Evolutionary conservation across 1,140 invertebrate species (phyloP).

Genomic region (Sitobion miscanthi): DNA sequence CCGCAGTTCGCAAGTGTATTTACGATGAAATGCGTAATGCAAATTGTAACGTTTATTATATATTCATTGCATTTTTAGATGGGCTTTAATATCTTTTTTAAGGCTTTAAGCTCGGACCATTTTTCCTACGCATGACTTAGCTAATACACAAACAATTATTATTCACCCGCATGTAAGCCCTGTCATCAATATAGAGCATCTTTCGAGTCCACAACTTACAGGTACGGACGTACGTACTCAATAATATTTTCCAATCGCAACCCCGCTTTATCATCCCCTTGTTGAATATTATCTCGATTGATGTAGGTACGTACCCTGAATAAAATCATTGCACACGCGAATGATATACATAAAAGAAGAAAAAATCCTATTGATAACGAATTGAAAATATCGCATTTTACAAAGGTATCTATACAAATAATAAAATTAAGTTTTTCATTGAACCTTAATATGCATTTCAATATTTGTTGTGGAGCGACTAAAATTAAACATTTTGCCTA

Average conservation of each 20-base stretch:
- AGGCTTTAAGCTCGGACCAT: not conserved
- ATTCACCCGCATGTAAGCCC: not conserved
- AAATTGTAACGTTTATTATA: not conserved
- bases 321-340: not conserved
- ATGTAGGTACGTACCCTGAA: not conserved
- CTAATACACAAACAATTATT: conserved; percentile 7
- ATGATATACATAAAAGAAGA: not conserved
- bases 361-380: not conserved
- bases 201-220: not conserved
- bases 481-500: not conserved
- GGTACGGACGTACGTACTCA: not conserved
- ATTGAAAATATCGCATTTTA: not conserved
- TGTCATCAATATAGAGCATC: not conserved
- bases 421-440: not conserved
- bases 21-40: not conserved
- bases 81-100: not conserved
- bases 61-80: not conserved
- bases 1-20: not conserved
- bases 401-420: not conserved
- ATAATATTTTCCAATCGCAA: not conserved
- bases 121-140: not conserved
- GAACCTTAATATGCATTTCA: not conserved
- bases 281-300: not conserved
- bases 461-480: not conserved
- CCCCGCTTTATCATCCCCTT: not conserved